Evolutionary conservation across 2,888 invertebrate species (phyloP).

Genomic region (Eupithecia pulchellata): DNA sequence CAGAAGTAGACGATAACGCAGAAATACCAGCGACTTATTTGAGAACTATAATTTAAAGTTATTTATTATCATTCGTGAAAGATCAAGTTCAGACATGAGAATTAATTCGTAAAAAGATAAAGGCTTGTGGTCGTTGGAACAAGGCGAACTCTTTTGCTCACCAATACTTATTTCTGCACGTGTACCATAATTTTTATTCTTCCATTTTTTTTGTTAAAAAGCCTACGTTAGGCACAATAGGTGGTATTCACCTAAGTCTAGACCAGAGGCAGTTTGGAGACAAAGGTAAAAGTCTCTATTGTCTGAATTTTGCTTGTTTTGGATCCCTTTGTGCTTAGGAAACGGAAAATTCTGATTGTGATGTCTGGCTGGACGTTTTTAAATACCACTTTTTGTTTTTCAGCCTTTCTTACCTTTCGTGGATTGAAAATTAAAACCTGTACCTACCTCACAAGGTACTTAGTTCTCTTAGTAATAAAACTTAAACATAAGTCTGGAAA

Average conservation of each 20-base stretch:
- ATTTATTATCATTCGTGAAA: too few species aligned
- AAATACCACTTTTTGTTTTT: background rate
- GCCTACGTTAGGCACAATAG: background rate
- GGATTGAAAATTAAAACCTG: background rate
- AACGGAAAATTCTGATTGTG: slow-evolving; percentile 33
- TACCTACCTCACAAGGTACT: background rate
- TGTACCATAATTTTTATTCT: background rate
- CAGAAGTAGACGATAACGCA: too few species aligned
- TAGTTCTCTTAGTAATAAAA: too few species aligned
- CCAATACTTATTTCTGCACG: background rate
- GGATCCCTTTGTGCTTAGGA: slow-evolving; percentile 30
- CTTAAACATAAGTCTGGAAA: background rate
- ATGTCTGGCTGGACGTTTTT: slow-evolving; percentile 23
- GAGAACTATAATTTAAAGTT: background rate
- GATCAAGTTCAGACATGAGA: too few species aligned
- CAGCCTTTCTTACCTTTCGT: background rate
- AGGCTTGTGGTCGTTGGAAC: background rate
- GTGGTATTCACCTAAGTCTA: slow-evolving; percentile 24
- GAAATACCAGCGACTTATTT: too few species aligned
- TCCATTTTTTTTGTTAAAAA: background rate
- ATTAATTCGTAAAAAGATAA: background rate
- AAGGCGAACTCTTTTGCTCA: background rate
- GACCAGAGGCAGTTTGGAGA: slow-evolving; percentile 15
- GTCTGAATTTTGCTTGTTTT: slow-evolving; percentile 35
- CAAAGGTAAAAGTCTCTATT: slow-evolving; percentile 36